A percentile compares a stretch with the other conserved stretches of the same genome.
phyloP scores from a whole-genome alignment of 2,797 vertebrate genomes.

The Anguilla marmorata region DNA sequence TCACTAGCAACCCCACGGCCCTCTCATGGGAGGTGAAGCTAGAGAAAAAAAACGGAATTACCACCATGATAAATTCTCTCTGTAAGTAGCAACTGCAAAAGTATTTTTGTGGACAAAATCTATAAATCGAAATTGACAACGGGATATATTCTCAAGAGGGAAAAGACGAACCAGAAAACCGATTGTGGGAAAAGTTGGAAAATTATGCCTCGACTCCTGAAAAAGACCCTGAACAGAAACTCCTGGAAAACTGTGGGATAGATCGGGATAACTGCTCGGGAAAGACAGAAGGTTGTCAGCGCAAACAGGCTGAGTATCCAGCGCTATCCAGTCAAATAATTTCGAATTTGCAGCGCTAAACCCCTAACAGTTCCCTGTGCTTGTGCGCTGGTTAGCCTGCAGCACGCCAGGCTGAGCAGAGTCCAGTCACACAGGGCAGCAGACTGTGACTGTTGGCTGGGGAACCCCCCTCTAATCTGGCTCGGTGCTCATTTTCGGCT shows the following conservation, averaged over 20 bases:
- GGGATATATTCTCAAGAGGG: neutral
- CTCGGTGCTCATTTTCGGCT: neutral
- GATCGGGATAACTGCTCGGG: neutral
- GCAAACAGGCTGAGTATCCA: neutral
- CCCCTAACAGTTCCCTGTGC: neutral
- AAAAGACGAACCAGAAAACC: neutral
- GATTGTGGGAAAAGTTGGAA: neutral
- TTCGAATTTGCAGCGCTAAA: neutral
- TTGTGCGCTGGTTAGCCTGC: neutral
- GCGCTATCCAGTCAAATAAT: neutral
- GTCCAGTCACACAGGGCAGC: neutral
- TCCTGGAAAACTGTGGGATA: neutral
- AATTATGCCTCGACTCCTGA: neutral
- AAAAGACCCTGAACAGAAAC: neutral
- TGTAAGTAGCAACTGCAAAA: neutral
- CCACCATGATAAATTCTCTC: neutral
- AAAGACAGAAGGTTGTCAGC: neutral
- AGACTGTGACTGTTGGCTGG: neutral
- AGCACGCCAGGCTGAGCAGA: neutral
- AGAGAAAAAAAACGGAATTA: neutral
- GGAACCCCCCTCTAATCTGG: neutral
- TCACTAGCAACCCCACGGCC: neutral
- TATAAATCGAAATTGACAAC: neutral
- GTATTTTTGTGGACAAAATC: neutral
- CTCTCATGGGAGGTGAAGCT: neutral